Evolutionary conservation across 2,888 invertebrate species (phyloP).

Genomic region (Arge pagana): DNA sequence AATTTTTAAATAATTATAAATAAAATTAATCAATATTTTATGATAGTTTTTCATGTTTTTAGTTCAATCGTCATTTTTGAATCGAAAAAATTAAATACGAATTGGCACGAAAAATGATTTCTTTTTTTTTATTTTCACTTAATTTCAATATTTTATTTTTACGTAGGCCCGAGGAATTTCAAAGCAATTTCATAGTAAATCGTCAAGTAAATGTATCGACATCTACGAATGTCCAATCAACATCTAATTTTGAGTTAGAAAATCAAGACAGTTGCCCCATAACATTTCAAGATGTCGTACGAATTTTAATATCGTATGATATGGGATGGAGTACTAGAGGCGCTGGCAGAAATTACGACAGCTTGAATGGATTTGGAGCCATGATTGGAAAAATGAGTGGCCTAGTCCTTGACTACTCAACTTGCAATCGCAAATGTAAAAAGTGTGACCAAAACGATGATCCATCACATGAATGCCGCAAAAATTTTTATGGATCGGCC

Average conservation of each 20-base stretch:
- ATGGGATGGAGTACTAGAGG: conserved; percentile 40
- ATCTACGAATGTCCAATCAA: background rate
- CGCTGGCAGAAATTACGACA: conserved; percentile 35
- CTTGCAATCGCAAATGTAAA: conserved; percentile 34
- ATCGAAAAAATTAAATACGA: too few species aligned
- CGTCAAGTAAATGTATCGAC: background rate
- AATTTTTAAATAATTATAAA: too few species aligned
- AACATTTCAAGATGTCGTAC: conserved; percentile 27
- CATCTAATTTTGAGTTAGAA: conserved; percentile 4
- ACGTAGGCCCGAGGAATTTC: conserved; percentile 7
- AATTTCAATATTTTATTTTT: background rate
- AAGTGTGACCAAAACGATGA: too few species aligned
- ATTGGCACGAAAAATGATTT: too few species aligned
- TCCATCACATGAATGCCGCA: conserved; percentile 23
- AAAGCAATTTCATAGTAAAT: conserved; percentile 3
- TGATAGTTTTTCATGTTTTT: too few species aligned
- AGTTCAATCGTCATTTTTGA: too few species aligned
- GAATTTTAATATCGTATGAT: conserved; percentile 39
- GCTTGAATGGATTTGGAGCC: conserved; percentile 35
- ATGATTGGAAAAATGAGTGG: conserved; percentile 36
- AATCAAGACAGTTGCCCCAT: too few species aligned
- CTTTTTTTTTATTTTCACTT: background rate
- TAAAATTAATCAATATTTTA: too few species aligned
- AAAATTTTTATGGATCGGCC: conserved; percentile 24
- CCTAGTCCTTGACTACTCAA: conserved; percentile 35